These are phyloP conservation scores for Nomada fabriciana DNA, from an alignment of 2,888 invertebrate genomes.

Conservation along the genomic window DNA sequence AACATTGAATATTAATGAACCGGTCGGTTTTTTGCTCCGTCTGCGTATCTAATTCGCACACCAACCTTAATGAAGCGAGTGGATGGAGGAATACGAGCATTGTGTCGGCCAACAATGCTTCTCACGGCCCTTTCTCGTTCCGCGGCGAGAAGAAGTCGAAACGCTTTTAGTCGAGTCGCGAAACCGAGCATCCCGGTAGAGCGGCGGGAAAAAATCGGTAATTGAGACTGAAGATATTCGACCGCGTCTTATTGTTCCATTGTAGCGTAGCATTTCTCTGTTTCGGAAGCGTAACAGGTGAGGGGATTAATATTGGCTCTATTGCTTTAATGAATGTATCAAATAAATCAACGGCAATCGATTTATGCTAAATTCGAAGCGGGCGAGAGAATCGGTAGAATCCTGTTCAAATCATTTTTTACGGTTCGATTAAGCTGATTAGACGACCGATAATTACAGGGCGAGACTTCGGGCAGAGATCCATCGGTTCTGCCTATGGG, in stretches of 20 bases:
- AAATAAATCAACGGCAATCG: too few species aligned
- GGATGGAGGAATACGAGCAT: constrained; percentile 35
- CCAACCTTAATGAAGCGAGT: constrained; percentile 41
- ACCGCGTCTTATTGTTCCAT: not conserved
- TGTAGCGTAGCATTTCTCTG: not conserved
- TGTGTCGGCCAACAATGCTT: constrained; percentile 33
- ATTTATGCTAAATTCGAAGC: too few species aligned
- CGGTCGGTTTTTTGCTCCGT: not conserved
- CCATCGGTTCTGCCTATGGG: constrained; percentile 16
- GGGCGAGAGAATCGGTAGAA: too few species aligned
- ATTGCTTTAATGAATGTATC: not conserved
- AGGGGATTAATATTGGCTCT: not conserved
- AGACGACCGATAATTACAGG: constrained; percentile 18
- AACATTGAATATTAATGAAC: constrained; percentile 59
- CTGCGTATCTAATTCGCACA: not conserved
- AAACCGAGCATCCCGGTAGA: not conserved
- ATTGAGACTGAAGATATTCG: constrained; percentile 1
- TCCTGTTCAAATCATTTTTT: not conserved
- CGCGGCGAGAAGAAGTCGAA: constrained; percentile 32
- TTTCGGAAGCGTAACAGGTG: not conserved
- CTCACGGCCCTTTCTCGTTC: constrained; percentile 20
- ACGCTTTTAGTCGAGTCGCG: constrained; percentile 8
- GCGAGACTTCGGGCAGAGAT: not conserved
- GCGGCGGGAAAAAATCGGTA: constrained; percentile 9
- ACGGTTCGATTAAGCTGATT: constrained; percentile 2